Evolutionary conservation across 1,140 invertebrate species (phyloP), one percentile per base, ranked within the genome.

Genomic region (Panulirus ornatus): DNA sequence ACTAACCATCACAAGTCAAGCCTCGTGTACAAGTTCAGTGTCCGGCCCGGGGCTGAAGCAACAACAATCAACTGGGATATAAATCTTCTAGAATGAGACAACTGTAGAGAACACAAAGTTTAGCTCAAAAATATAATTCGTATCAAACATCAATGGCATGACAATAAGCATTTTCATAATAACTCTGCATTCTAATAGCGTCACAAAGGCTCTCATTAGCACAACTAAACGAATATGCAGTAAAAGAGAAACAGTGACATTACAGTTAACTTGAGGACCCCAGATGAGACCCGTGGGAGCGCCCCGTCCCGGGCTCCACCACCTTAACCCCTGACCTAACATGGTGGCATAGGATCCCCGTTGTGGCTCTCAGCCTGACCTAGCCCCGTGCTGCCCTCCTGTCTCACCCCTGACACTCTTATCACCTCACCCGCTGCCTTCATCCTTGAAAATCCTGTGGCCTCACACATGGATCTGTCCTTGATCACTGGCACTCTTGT

Each of bases 181-280:
- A 81, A 58, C 30, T n/a, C n/a, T 58, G 78, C 78, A 81, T 58
- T 79, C 78, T 58, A 38, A 58, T 58, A 81, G 78, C 78, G 47
- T 81, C 9, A 81, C 78, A 81, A 79, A 58, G 47, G 47, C 47
- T 81, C 47, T 47, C 27, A 79, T 36, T 66, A 58, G 54, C 78
- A 81, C 78, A 81, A 47, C 78, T 81, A 81, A 66, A 81, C 78
- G 78, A 11, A 44, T 79, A 81, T 22, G 78, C 47, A 81, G 76
- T 27, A n/a, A 66, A 27, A 30, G 11, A 27, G 22, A 2, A 27
- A 66, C 58, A 66, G 0, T 27, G 58, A 66, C 58, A 66, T 27
- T 2, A 66, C 44, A 47, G 44, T 47, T 66, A 30, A 27, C 58
- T 66, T 30, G 22, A 27, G n/a, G n/a, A 6, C 22, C 58, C 58